Conservation (phyloP, 2,113 vertebrate species). For the Pterocles gutturalis region DNA sequence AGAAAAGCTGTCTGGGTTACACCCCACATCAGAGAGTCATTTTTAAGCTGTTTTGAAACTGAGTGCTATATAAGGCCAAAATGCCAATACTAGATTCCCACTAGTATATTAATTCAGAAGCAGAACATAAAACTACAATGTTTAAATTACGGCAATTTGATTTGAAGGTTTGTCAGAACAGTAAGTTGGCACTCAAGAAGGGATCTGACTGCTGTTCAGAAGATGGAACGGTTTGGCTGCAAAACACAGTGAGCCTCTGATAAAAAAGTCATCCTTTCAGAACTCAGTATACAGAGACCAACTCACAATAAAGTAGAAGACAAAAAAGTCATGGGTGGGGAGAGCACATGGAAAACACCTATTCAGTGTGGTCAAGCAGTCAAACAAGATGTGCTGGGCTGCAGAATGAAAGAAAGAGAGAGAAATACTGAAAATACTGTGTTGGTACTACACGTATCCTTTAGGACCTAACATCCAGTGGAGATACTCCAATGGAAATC, state of each 20-base stretch:
- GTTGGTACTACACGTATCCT: background rate
- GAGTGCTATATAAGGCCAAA: background rate
- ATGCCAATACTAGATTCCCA: background rate
- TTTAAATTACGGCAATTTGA: background rate
- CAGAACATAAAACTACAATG: background rate
- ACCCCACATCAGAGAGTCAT: accelerated
- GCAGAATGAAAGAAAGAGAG: background rate
- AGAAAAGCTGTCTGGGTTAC: background rate
- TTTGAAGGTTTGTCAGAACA: background rate
- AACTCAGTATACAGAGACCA: background rate
- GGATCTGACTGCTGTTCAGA: background rate
- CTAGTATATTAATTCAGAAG: background rate
- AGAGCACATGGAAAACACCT: background rate
- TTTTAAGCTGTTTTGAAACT: background rate
- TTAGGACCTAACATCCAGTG: background rate
- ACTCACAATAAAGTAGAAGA: background rate
- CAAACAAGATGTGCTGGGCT: background rate
- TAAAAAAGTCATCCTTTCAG: background rate
- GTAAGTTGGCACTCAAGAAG: background rate
- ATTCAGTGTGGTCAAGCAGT: background rate
- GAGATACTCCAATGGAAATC: background rate
- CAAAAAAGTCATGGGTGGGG: background rate
- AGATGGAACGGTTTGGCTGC: background rate
- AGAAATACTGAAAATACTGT: background rate
- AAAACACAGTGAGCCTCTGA: background rate